Evolutionary conservation across 64 coral and sea anemone species (phyloP), one percentile per base, ranked within the genome.

Genomic region (Astreopora myriophthalma): DNA sequence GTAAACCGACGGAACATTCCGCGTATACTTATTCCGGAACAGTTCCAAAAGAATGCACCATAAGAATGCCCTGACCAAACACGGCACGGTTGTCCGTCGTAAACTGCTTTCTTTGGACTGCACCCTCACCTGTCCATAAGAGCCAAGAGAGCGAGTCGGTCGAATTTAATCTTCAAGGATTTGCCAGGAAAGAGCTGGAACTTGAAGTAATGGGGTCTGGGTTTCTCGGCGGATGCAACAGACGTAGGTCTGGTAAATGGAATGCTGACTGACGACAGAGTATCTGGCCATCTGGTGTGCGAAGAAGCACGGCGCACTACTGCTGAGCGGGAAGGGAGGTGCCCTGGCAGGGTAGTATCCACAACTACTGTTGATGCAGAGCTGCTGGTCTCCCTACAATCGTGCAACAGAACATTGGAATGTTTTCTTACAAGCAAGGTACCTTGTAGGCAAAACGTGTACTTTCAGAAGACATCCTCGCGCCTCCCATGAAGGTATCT

Each of bases 141-240:
- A 27, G 96, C 96, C 63, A 98, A 84, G 10, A 98, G 74, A 76
- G 84, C 87, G 34, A 98, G 86, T 20, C 96, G 89, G 88, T 98
- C 96, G 68, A 98, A 98, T 17, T 89, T 89, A 34, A 98, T 98
- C 44, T 98, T 98, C 32, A 95, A 89, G 7, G 77, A 95, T 80
- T 98, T 98, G 17, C 93, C 93, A 89, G 96, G 96, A 75, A 98
- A 62, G 11, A 98, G 48, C 42, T 94, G 93, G 80, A 98, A 98
- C 49, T 98, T 98, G 38, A 98, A 98, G 27, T 92, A 96, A 62
- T 89, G 94, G 10, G 94, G 94, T 67, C 83, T 87, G 58, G 90
- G 80, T 66, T 86, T 96, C 34, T 92, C 90, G 0, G 91, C 89
- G 32, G 89, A 90, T 66, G 94, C 89, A 6, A 71, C 94, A 85